phyloP scores from a whole-genome alignment of 37 sponge, comb jelly and placozoan species.

The Cladorhizidae sp. region DNA sequence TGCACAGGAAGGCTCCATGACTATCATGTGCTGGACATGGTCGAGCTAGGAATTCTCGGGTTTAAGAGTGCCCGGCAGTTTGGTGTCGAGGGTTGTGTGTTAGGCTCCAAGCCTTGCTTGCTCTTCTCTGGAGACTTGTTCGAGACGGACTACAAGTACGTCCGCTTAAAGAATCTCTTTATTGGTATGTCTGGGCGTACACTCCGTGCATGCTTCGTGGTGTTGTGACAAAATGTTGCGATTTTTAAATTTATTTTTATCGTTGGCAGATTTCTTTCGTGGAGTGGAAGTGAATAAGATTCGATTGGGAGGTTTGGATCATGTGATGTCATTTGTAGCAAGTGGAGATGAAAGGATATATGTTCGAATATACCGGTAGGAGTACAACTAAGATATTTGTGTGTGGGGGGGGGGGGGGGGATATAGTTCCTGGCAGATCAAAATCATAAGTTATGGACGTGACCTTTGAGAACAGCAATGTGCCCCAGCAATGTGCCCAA shows the following conservation, averaged over 20 bases:
- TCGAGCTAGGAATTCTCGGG: constrained; percentile 90
- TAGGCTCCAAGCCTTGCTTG: constrained; percentile 90
- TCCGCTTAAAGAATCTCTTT: constrained; percentile 70
- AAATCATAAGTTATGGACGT: too few relatives aligned
- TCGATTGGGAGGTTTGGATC: constrained; percentile 81
- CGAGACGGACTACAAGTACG: constrained; percentile 74
- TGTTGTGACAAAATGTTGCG: neutral
- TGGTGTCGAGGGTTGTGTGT: constrained; percentile 33
- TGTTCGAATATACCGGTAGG: constrained; percentile 74
- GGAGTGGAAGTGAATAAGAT: constrained; percentile 64
- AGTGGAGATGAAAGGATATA: constrained; percentile 58
- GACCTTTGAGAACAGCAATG: too few relatives aligned
- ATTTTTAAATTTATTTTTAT: neutral
- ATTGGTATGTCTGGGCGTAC: constrained; percentile 48
- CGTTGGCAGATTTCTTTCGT: constrained; percentile 81
- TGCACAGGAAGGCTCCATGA: constrained; percentile 81
- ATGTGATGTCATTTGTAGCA: constrained; percentile 82
- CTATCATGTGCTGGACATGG: constrained; percentile 88
- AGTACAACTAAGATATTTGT: too few relatives aligned
- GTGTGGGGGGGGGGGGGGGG: too few relatives aligned
- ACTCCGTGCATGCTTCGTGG: too few relatives aligned
- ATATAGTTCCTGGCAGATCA: too few relatives aligned
- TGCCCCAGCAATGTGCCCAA: neutral
- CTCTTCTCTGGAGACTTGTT: constrained; percentile 85
- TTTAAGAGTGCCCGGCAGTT: constrained; percentile 62